Conservation (phyloP, 2,113 vertebrate genomes). For the Lophius piscatorius region DNA sequence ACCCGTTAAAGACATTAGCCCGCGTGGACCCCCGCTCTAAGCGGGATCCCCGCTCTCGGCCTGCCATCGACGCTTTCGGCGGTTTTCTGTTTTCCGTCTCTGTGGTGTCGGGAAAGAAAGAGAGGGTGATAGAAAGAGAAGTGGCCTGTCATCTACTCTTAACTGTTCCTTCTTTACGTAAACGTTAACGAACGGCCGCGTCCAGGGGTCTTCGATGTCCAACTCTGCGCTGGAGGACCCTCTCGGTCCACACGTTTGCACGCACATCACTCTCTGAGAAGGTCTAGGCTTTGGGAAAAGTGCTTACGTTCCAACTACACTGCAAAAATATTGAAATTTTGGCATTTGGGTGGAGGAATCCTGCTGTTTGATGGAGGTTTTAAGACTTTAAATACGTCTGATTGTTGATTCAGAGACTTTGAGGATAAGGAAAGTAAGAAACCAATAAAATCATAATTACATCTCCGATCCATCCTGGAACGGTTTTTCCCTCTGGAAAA, state of each 20-base stretch:
- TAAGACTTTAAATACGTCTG: conserved; percentile 18
- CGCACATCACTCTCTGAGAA: conserved; percentile 19
- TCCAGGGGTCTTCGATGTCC: conserved; percentile 65
- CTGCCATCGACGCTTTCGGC: conserved; percentile 65
- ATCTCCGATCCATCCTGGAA: conserved; percentile 66
- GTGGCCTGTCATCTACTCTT: conserved; percentile 57
- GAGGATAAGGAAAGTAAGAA: conserved; percentile 39
- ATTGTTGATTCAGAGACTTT: conserved; percentile 50
- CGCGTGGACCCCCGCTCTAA: conserved; percentile 41
- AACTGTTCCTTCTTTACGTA: conserved; percentile 65
- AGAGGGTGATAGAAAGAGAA: conserved; percentile 29
- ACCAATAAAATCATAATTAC: conserved; percentile 63
- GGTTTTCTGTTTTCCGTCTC: conserved; percentile 68
- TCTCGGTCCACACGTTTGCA: conserved; percentile 22
- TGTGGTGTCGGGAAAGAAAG: conserved; percentile 46
- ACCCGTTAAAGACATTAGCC: conserved; percentile 77
- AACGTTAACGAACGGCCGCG: conserved; percentile 70
- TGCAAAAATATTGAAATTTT: conserved; percentile 44
- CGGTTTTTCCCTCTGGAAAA: conserved; percentile 73
- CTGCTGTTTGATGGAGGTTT: conserved; percentile 39
- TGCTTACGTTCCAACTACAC: conserved; percentile 53
- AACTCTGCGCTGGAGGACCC: conserved; percentile 37
- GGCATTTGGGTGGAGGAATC: conserved; percentile 47
- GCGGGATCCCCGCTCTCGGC: conserved; percentile 50
- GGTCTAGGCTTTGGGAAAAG: conserved; percentile 53